Percentiles rank a stretch among this genome's conserved stretches.
phyloP scores from a whole-genome alignment of 1,140 invertebrate genomes.

The Euura saliciscinereae region DNA sequence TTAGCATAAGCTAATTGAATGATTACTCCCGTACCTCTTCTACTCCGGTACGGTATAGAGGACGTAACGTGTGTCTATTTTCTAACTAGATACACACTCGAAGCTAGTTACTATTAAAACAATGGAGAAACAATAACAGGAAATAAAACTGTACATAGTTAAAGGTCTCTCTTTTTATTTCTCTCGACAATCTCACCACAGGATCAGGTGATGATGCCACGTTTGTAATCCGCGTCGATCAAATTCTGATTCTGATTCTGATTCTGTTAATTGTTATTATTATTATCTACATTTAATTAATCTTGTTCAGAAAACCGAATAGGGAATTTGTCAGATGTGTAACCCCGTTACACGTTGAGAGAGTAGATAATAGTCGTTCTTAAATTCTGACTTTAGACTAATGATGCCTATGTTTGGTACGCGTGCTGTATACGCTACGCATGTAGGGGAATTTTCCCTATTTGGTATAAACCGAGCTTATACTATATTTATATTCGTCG shows the following conservation, averaged over 20 bases:
- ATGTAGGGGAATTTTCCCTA: slow-evolving; percentile 23
- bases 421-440: background rate
- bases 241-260: no score
- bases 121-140: slow-evolving; percentile 3
- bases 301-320: background rate
- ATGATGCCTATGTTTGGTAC: slow-evolving; percentile 50
- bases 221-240: no score
- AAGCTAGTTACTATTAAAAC: background rate
- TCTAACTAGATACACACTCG: no score
- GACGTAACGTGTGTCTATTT: no score
- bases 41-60: no score
- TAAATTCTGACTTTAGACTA: slow-evolving; percentile 11
- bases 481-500: no score
- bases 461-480: slow-evolving; percentile 19
- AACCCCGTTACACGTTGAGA: background rate
- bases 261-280: no score
- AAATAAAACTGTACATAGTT: background rate
- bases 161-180: no score
- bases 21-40: background rate
- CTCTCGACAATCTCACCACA: no score
- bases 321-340: background rate
- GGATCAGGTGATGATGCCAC: no score
- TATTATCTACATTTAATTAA: background rate
- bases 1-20: slow-evolving; percentile 7
- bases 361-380: background rate